Percentiles rank a stretch among this genome's conserved stretches.
Evolutionary conservation across 2,797 vertebrate species (phyloP).

Genomic region (Octomys mimax): DNA sequence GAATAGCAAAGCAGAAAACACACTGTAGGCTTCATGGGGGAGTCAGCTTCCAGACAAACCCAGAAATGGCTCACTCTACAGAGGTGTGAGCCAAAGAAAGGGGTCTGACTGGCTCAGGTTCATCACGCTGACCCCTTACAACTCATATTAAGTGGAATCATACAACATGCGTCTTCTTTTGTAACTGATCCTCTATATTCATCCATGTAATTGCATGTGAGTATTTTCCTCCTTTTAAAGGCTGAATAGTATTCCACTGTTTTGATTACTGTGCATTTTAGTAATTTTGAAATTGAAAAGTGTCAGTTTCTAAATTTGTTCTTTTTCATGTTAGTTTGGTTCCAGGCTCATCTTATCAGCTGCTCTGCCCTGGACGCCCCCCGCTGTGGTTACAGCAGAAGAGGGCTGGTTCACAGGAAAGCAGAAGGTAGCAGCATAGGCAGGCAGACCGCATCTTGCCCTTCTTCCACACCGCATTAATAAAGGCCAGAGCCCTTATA

Average conservation of each 20-base stretch:
- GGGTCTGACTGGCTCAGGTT: background rate
- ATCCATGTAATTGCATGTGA: background rate
- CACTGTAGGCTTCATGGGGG: background rate
- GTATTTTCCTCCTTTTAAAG: constrained; percentile 24
- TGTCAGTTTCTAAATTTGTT: background rate
- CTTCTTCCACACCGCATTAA: background rate
- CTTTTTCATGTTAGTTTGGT: background rate
- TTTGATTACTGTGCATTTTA: constrained; percentile 6
- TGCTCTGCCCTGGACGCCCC: background rate
- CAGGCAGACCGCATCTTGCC: background rate
- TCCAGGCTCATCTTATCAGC: background rate
- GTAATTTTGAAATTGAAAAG: background rate
- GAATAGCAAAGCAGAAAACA: background rate
- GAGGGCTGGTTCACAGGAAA: background rate
- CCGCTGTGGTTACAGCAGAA: background rate
- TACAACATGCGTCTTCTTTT: background rate
- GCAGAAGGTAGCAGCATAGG: background rate
- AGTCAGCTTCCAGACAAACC: background rate
- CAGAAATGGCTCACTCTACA: background rate
- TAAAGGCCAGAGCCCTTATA: background rate
- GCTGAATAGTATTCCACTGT: background rate
- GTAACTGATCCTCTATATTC: background rate
- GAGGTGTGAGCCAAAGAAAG: background rate
- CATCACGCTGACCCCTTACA: background rate
- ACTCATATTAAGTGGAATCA: background rate